phyloP scores from a whole-genome alignment of 2,113 vertebrate species.

The Menura novaehollandiae region DNA sequence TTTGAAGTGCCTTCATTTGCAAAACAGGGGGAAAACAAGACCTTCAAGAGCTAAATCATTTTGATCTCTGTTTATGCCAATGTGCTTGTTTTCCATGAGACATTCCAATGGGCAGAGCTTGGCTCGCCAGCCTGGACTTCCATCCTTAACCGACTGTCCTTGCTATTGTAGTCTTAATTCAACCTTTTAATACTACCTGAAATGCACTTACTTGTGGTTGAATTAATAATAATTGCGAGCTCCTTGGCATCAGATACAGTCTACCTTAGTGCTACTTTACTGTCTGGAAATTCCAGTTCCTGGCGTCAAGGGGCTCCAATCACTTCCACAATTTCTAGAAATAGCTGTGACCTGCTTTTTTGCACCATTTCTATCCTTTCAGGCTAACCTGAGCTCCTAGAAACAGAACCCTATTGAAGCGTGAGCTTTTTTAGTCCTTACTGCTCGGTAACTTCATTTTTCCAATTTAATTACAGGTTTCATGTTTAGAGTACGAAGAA shows the following conservation, averaged over 20 bases:
- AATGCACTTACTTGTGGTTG: conserved; percentile 17
- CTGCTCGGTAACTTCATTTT: background rate
- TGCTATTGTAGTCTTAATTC: background rate
- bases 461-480: conserved; percentile 59
- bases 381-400: background rate
- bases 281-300: conserved; percentile 40
- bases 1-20: background rate
- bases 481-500: conserved; percentile 25
- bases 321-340: conserved; percentile 54
- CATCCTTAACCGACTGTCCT: background rate
- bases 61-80: background rate
- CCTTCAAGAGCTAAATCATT: background rate
- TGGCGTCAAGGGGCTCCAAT: conserved; percentile 48
- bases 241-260: background rate
- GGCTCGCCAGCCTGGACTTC: background rate
- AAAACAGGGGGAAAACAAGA: background rate
- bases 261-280: background rate
- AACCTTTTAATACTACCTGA: background rate
- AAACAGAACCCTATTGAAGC: conserved; percentile 52
- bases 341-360: conserved; percentile 57
- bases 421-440: background rate
- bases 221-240: background rate
- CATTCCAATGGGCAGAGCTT: background rate
- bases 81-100: background rate
- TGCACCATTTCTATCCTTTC: conserved; percentile 10